phyloP scores from a whole-genome alignment of 2,888 invertebrate genomes.

The Dasypogon diadema region DNA sequence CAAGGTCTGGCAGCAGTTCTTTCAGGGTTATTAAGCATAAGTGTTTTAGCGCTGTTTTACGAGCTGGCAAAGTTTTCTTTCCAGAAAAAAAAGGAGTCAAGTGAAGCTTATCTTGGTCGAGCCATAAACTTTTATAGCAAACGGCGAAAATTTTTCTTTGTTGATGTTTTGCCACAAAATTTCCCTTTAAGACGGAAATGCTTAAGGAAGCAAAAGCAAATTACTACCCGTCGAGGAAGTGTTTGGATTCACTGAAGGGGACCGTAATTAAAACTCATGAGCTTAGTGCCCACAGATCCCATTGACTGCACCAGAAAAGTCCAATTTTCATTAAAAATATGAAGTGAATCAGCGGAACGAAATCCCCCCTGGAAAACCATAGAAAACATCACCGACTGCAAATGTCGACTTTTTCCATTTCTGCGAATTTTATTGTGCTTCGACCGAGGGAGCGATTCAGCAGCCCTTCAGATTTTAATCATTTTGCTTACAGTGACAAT shows the following conservation, averaged over 20 bases:
- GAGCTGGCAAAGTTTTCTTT: constrained; percentile 28
- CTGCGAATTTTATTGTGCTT: constrained; percentile 31
- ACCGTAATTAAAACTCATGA: constrained; percentile 28
- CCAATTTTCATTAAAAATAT: constrained; percentile 46
- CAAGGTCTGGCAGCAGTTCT: constrained; percentile 6
- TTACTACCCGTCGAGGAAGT: constrained; percentile 13
- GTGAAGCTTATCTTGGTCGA: constrained; percentile 30
- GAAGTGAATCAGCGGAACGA: constrained; percentile 38
- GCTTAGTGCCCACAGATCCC: neutral
- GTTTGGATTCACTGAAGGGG: neutral
- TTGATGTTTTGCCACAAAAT: constrained; percentile 30
- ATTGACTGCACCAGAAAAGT: constrained; percentile 37
- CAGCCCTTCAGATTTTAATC: constrained; percentile 50
- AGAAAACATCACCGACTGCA: constrained; percentile 35
- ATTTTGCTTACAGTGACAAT: constrained; percentile 54
- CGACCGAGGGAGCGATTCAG: constrained; percentile 21
- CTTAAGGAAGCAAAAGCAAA: constrained; percentile 29
- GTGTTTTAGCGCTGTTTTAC: constrained; percentile 45
- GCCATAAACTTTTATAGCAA: constrained; percentile 42
- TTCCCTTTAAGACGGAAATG: constrained; percentile 11
- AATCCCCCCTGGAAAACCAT: constrained; percentile 24
- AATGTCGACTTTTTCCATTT: constrained; percentile 18
- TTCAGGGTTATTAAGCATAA: constrained; percentile 45
- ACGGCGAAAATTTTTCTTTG: constrained; percentile 24
- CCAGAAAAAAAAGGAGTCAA: constrained; percentile 15